Percentiles rank a stretch among this genome's conserved stretches.
Evolutionary conservation across 2,797 vertebrate genomes (phyloP).

Genomic region (Knipowitschia caucasica): DNA sequence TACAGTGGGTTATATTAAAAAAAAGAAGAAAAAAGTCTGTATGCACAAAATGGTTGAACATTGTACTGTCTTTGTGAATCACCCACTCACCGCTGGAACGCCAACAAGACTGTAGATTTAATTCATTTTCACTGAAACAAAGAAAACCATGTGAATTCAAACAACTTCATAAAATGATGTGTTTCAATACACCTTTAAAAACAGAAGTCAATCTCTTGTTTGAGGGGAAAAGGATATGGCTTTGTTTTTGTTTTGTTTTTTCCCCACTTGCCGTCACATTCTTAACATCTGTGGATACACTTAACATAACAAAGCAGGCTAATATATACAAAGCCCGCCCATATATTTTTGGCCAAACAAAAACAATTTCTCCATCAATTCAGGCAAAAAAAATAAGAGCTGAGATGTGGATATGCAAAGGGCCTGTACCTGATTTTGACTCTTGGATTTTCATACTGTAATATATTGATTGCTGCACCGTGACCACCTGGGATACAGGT

Average conservation of each 20-base stretch:
- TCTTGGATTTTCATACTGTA: no score
- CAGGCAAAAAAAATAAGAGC: constrained; percentile 23
- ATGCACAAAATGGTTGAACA: constrained; percentile 78
- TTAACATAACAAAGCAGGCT: constrained; percentile 32
- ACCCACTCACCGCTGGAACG: constrained; percentile 41
- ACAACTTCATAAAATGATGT: constrained; percentile 33
- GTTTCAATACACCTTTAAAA: constrained; percentile 59
- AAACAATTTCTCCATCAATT: constrained; percentile 27
- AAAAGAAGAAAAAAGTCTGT: constrained; percentile 60
- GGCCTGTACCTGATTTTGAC: no score
- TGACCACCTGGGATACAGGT: no score
- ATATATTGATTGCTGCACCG: no score
- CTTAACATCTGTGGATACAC: constrained; percentile 49
- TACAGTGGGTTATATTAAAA: constrained; percentile 77
- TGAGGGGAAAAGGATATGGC: constrained; percentile 65
- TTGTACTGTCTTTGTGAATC: constrained; percentile 51
- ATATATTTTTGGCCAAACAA: constrained; percentile 29
- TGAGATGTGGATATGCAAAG: constrained; percentile 38
- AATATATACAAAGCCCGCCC: constrained; percentile 30
- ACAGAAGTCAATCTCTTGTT: constrained; percentile 46
- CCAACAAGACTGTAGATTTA: constrained; percentile 39
- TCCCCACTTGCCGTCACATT: constrained; percentile 58
- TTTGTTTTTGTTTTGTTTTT: constrained; percentile 36
- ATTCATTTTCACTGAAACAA: constrained; percentile 36
- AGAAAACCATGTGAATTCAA: constrained; percentile 29